These are phyloP conservation scores for Diadema setosum DNA, from an alignment of 35 echinoderm and acorn worm species.

Conservation along the genomic window DNA sequence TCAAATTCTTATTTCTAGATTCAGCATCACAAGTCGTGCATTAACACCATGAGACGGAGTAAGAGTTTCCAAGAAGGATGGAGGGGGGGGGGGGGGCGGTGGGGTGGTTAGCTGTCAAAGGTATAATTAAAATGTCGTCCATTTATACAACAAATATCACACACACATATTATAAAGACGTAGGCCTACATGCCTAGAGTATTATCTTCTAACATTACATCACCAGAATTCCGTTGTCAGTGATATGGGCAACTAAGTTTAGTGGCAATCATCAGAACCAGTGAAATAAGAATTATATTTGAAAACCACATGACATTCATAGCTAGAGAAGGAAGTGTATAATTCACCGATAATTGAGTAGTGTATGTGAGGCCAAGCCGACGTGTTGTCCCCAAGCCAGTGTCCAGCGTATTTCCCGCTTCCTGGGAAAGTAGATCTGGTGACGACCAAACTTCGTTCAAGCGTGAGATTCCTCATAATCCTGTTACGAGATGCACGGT, in stretches of 20 bases:
- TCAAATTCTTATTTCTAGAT: neutral
- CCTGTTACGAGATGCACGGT: neutral
- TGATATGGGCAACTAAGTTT: no score
- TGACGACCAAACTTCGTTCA: conserved; percentile 62
- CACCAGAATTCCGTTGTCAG: no score
- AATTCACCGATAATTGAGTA: conserved; percentile 84
- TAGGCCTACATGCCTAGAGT: no score
- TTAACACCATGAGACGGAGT: neutral
- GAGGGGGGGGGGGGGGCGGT: no score
- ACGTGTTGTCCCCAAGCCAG: conserved; percentile 91
- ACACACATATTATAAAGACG: no score
- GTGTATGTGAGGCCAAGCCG: conserved; percentile 74
- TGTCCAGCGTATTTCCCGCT: conserved; percentile 73
- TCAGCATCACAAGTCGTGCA: neutral
- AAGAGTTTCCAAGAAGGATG: neutral
- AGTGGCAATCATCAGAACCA: no score
- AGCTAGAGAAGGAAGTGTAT: neutral
- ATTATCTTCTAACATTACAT: no score
- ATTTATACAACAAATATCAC: no score
- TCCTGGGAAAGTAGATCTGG: conserved; percentile 72
- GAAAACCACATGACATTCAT: neutral
- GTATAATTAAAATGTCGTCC: no score
- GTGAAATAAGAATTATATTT: no score
- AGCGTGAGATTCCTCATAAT: neutral
- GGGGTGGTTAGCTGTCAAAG: no score